Evolutionary conservation across 2,113 vertebrate species (phyloP).

Genomic region (Nipponia nippon): DNA sequence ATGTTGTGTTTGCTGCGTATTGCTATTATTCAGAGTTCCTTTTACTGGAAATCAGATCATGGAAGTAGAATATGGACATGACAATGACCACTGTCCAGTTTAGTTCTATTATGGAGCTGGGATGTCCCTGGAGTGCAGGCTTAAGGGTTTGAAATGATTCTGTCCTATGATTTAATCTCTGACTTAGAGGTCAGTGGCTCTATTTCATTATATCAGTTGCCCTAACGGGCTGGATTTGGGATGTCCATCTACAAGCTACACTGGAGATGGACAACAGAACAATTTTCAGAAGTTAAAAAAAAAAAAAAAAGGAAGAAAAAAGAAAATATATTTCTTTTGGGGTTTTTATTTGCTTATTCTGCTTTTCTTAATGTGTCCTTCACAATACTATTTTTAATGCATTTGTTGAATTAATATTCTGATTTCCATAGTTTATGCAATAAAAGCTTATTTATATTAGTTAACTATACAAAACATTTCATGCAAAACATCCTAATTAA

Average conservation of each 20-base stretch:
- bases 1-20: neutral
- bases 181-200: neutral
- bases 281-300: neutral
- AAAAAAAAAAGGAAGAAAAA: neutral
- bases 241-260: neutral
- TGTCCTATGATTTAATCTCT: neutral
- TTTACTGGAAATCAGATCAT: neutral
- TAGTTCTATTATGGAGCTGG: neutral
- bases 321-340: neutral
- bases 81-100: neutral
- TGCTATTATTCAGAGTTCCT: neutral
- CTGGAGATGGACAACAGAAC: neutral
- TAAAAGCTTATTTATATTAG: neutral
- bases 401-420: neutral
- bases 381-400: neutral
- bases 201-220: neutral
- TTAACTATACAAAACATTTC: neutral
- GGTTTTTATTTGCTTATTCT: neutral
- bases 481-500: slow-evolving; percentile 30
- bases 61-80: neutral
- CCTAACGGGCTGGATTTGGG: neutral
- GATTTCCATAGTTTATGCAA: slow-evolving; percentile 17
- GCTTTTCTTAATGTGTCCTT: neutral
- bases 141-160: neutral
- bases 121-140: neutral